Conservation (phyloP, 2,888 invertebrate genomes). For the Athetis lepigone region DNA sequence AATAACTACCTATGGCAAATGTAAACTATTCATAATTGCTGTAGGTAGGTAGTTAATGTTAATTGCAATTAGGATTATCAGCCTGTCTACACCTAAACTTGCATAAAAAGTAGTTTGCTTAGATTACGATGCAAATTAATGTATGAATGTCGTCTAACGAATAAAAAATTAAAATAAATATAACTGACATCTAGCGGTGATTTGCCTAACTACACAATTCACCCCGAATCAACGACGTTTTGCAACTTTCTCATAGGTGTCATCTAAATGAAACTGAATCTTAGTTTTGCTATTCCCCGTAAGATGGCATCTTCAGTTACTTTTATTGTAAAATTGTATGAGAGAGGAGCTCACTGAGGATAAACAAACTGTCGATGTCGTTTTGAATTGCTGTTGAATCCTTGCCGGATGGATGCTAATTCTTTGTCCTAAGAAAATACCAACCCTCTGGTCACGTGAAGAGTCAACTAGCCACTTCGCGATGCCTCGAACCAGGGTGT, state of each 20-base stretch:
- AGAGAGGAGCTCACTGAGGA: too few species aligned
- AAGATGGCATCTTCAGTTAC: constrained; percentile 26
- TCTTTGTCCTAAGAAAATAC: too few species aligned
- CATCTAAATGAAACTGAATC: background rate
- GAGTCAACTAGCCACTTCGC: too few species aligned
- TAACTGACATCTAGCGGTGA: constrained; percentile 34
- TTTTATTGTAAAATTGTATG: too few species aligned
- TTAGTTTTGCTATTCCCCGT: constrained; percentile 15
- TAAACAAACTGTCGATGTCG: too few species aligned
- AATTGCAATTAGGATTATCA: constrained; percentile 13
- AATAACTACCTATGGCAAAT: too few species aligned
- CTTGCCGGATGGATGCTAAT: too few species aligned
- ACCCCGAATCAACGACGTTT: background rate
- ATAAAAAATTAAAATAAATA: too few species aligned
- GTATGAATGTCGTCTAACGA: background rate
- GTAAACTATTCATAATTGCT: background rate
- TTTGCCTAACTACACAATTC: background rate
- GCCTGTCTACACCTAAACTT: background rate
- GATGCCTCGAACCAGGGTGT: too few species aligned
- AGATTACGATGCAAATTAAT: background rate
- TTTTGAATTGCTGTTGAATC: too few species aligned
- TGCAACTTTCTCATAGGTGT: constrained; percentile 18
- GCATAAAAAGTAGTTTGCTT: constrained; percentile 1
- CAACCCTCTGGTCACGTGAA: too few species aligned
- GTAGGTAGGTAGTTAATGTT: background rate